phyloP scores from a whole-genome alignment of 2,797 vertebrate species.

The Catharus ustulatus region DNA sequence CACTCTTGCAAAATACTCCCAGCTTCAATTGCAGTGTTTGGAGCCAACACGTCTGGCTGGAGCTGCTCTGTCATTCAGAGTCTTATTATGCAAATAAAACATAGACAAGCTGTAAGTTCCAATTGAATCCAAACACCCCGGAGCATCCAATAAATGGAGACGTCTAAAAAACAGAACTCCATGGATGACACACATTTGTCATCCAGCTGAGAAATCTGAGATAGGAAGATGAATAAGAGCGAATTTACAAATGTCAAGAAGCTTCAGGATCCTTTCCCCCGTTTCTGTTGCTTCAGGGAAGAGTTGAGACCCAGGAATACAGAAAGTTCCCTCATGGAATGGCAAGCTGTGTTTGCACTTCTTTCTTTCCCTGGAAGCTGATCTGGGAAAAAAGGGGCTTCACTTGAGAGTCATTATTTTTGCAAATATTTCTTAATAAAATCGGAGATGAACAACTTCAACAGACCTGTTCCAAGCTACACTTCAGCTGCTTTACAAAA shows the following conservation, averaged over 20 bases:
- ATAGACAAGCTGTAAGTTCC: slow-evolving; percentile 74
- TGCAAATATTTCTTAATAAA: not conserved
- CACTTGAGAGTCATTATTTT: not conserved
- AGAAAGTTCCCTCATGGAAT: slow-evolving; percentile 5
- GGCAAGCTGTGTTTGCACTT: slow-evolving; percentile 9
- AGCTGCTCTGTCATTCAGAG: slow-evolving; percentile 78
- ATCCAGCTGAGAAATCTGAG: slow-evolving; percentile 62
- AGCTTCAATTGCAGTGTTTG: slow-evolving; percentile 78
- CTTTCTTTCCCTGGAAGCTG: not conserved
- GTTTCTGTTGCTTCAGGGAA: slow-evolving; percentile 40
- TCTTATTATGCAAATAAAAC: slow-evolving; percentile 80
- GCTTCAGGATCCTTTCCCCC: slow-evolving; percentile 23
- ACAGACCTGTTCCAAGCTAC: not conserved
- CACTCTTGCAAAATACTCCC: slow-evolving; percentile 73
- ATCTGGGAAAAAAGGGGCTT: not conserved
- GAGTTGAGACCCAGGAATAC: slow-evolving; percentile 14
- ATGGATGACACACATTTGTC: slow-evolving; percentile 50
- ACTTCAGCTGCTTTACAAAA: not conserved
- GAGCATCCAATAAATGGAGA: slow-evolving; percentile 65
- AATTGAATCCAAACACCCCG: slow-evolving; percentile 71
- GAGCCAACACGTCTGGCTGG: slow-evolving; percentile 79
- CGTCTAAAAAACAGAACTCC: slow-evolving; percentile 53
- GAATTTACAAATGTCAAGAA: slow-evolving; percentile 57
- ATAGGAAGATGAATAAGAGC: slow-evolving; percentile 36
- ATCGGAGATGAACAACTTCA: not conserved